Base-by-base conservation (phyloP, 2,797 vertebrate species). In the Oreortyx pictus region DNA sequence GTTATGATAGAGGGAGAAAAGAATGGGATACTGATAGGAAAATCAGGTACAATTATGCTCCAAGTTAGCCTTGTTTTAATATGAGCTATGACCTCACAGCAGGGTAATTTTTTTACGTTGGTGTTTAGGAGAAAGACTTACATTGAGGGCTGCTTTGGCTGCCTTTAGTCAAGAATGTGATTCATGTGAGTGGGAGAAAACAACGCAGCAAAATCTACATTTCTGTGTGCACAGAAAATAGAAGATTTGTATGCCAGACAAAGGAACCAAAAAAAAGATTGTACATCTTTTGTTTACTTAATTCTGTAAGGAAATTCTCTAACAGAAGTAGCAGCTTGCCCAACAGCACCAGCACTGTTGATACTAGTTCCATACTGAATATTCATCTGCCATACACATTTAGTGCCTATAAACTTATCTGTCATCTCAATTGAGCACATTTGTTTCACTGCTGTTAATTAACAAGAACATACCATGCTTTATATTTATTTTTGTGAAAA, bases 111-210 rank as follows among this genome's bases (percentile, higher is more conserved):
- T 93, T 83, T 91, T 59, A 95, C 37, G 90, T 92, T 95, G 95
- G 83, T 96, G 90, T 94, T 94, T 57, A 91, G 89, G 71, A 96
- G 85, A 94, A 93, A 95, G 92, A 49, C 78, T 91, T 75, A 93
- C 76, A 94, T 61, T 93, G 93, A 97, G 89, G 71, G 68, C 88
- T 81, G 20, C 16, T 79, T 92, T 84, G 52, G 59, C 90, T 80
- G 89, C 90, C 78, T 92, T 73, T 70, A 64, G 77, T 62, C 76
- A 96, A 94, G 92, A 96, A 97, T 95, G 90, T 61, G 77, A 94
- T 90, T 94, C 62, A 95, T 88, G 71, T 73, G 94, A 96, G 96
- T 96, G 90, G 97, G 96, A 96, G 96, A 95, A 92, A 91, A 91
- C 41, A 86, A 76, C 2, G 11, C 49, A 79, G 77, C 44, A 89